Conservation (phyloP, 2,113 vertebrate species). For the Rousettus leschenaultii region DNA sequence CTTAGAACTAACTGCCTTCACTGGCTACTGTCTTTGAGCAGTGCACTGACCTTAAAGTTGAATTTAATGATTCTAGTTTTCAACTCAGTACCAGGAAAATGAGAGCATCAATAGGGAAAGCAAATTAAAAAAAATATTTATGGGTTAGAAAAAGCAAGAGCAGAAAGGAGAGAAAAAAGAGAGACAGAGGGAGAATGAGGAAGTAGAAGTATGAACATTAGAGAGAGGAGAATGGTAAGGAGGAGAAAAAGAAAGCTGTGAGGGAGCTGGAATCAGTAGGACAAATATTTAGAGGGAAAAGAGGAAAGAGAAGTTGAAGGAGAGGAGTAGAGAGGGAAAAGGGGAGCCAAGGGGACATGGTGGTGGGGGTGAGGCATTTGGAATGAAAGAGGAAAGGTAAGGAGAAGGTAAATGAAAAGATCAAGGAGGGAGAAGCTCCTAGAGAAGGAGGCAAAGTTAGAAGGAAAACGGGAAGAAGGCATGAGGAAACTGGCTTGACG, state of each 20-base stretch:
- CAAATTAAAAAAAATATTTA: background rate
- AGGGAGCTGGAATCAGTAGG: background rate
- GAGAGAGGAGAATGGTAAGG: too few relatives aligned
- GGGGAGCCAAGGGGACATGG: accelerated
- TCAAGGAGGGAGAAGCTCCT: background rate
- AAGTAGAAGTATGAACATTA: background rate
- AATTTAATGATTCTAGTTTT: background rate
- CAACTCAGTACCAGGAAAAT: background rate
- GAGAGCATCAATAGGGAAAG: background rate
- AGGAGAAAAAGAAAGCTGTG: background rate
- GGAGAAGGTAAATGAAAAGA: background rate
- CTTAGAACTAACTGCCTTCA: too few relatives aligned
- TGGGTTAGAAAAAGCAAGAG: background rate
- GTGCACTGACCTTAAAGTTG: background rate
- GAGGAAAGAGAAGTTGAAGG: background rate
- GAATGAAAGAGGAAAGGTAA: background rate
- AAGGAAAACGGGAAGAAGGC: background rate
- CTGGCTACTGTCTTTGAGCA: background rate
- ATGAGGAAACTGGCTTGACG: background rate
- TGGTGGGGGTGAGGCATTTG: too few relatives aligned
- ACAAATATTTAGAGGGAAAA: background rate
- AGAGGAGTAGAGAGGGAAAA: background rate
- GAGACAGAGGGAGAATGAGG: background rate
- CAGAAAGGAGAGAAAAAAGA: background rate
- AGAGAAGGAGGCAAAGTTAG: background rate